These are phyloP conservation scores for Cephalotes varians DNA, from an alignment of 2,888 invertebrate genomes.

Conservation along the genomic window DNA sequence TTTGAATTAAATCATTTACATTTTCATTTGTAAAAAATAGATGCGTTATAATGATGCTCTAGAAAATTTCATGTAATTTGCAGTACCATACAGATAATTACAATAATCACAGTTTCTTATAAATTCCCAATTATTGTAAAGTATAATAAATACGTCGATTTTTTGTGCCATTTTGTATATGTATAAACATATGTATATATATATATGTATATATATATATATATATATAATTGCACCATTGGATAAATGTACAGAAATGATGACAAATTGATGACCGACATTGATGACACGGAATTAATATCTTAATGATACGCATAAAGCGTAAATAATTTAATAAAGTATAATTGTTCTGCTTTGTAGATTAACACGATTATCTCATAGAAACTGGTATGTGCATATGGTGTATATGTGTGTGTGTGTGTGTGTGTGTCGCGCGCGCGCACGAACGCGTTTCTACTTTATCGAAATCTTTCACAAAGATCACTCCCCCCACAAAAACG, in stretches of 20 bases:
- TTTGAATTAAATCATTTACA: not conserved
- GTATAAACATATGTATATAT: conserved; percentile 56
- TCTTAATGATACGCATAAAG: conserved; percentile 2
- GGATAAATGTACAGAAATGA: conserved; percentile 29
- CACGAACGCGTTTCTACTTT: not conserved
- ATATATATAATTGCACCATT: conserved; percentile 13
- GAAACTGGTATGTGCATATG: not conserved
- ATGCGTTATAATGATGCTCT: not conserved
- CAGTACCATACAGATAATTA: conserved; percentile 60
- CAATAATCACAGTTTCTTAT: conserved; percentile 59
- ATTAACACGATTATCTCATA: not conserved
- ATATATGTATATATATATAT: conserved; percentile 55
- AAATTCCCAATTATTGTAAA: conserved; percentile 67
- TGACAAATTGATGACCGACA: not conserved
- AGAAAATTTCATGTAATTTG: conserved; percentile 62
- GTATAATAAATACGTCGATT: conserved; percentile 64
- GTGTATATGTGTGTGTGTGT: not conserved
- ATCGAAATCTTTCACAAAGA: conserved; percentile 9
- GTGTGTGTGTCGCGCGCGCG: not conserved
- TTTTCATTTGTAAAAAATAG: not conserved
- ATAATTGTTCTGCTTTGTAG: not conserved
- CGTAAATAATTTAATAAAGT: conserved; percentile 1
- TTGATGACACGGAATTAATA: not conserved
- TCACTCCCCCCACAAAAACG: not conserved
- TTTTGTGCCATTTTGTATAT: conserved; percentile 47